phyloP scores from a whole-genome alignment of 1,140 invertebrate genomes.

The Zeugodacus cucurbitae region DNA sequence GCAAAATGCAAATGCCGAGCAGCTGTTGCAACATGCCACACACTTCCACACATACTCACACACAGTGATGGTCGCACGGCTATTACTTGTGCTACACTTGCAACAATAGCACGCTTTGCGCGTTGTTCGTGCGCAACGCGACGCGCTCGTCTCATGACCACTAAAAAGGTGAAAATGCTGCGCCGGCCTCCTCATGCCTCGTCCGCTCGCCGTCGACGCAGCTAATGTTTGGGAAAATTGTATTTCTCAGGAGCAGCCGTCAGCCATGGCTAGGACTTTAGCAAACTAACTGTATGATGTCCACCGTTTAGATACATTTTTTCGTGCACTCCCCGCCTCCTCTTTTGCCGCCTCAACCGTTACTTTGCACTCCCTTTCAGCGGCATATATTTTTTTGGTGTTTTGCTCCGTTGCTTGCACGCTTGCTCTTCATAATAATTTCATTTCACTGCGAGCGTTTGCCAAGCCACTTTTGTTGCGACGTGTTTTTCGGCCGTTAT shows the following conservation, averaged over 20 bases:
- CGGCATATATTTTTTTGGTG: neutral
- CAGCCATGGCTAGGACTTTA: neutral
- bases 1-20: conserved; percentile 8
- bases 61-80: neutral
- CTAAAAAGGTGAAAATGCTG: neutral
- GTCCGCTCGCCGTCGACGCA: neutral
- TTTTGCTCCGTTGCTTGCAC: neutral
- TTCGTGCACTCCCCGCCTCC: neutral
- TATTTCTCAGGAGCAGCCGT: conserved; percentile 9
- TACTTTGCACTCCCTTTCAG: neutral
- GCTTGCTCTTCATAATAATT: neutral
- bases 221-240: conserved; percentile 35
- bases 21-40: conserved; percentile 7
- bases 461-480: neutral
- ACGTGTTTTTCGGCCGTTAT: neutral
- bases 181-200: neutral
- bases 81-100: neutral
- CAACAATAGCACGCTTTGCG: conserved; percentile 22
- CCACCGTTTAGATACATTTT: neutral
- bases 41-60: neutral
- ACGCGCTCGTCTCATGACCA: neutral
- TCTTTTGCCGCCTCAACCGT: neutral
- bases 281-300: neutral
- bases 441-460: neutral
- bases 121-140: conserved; percentile 1